Evolutionary conservation across 2,888 invertebrate genomes (phyloP).

Genomic region (Leptura quadrifasciata): DNA sequence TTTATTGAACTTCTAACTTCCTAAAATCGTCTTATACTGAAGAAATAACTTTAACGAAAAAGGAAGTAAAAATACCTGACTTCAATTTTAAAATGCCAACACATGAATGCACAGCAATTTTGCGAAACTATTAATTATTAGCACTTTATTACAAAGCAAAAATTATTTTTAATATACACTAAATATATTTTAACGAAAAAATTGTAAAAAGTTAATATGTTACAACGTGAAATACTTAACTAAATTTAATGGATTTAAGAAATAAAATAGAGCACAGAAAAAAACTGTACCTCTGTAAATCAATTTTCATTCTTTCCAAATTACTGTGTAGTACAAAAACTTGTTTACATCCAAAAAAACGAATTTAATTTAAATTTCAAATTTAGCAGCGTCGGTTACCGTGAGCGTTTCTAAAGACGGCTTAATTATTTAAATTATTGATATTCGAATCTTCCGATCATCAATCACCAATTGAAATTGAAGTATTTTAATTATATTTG

Average conservation of each 20-base stretch:
- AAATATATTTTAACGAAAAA: background rate
- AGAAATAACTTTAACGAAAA: too few species aligned
- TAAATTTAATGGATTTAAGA: background rate
- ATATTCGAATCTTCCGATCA: constrained; percentile 53
- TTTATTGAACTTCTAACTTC: too few species aligned
- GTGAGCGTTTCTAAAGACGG: constrained; percentile 34
- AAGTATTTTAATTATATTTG: constrained; percentile 54
- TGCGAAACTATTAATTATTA: too few species aligned
- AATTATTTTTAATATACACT: background rate
- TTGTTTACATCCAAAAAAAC: constrained; percentile 1
- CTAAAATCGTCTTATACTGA: too few species aligned
- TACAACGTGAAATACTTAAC: background rate
- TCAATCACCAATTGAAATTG: constrained; percentile 54
- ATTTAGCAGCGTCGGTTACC: constrained; percentile 33
- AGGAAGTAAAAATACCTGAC: too few species aligned
- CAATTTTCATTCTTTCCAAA: background rate
- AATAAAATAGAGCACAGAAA: background rate
- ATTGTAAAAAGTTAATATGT: background rate
- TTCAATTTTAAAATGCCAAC: too few species aligned
- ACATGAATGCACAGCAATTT: too few species aligned
- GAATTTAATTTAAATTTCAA: constrained; percentile 35
- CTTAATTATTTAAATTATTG: constrained; percentile 50
- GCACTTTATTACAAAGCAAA: background rate
- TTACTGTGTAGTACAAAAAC: background rate
- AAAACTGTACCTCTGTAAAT: background rate